Evolutionary conservation across 2,113 vertebrate genomes (phyloP).

Genomic region (Gobius niger): DNA sequence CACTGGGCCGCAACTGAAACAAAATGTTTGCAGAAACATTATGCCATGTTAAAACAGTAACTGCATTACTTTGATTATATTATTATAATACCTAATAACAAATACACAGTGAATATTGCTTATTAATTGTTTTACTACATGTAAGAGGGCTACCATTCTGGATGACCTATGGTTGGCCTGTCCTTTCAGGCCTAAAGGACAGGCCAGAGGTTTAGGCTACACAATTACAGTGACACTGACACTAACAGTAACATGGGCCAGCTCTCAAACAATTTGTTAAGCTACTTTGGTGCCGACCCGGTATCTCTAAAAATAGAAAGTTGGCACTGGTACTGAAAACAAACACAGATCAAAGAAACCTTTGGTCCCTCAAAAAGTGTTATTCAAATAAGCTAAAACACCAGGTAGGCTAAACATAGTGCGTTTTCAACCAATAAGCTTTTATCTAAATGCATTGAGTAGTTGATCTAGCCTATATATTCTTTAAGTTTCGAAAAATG

Average conservation of each 20-base stretch:
- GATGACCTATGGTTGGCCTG: neutral
- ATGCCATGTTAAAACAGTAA: neutral
- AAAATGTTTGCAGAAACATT: conserved; percentile 1
- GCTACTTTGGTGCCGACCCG: conserved; percentile 4
- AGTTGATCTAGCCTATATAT: no score
- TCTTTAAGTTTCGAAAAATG: no score
- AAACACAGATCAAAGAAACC: conserved; percentile 19
- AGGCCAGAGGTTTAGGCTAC: no score
- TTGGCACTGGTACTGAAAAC: conserved; percentile 35
- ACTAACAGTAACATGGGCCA: conserved; percentile 32
- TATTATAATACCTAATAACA: no score
- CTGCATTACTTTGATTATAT: neutral
- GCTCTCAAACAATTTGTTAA: conserved; percentile 21
- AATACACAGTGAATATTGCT: no score
- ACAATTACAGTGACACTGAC: conserved; percentile 31
- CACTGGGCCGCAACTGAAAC: conserved; percentile 68
- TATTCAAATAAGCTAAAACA: no score
- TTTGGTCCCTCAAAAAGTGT: no score
- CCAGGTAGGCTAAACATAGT: no score
- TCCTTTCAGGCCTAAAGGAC: no score
- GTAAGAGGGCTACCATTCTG: neutral
- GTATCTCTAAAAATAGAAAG: conserved; percentile 55
- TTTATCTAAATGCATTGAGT: no score
- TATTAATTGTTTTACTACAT: no score
- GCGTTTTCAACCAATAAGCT: no score